Percentiles rank a stretch among this genome's conserved stretches.
phyloP scores from a whole-genome alignment of 2,797 vertebrate species.

The Sebastes goodei region DNA sequence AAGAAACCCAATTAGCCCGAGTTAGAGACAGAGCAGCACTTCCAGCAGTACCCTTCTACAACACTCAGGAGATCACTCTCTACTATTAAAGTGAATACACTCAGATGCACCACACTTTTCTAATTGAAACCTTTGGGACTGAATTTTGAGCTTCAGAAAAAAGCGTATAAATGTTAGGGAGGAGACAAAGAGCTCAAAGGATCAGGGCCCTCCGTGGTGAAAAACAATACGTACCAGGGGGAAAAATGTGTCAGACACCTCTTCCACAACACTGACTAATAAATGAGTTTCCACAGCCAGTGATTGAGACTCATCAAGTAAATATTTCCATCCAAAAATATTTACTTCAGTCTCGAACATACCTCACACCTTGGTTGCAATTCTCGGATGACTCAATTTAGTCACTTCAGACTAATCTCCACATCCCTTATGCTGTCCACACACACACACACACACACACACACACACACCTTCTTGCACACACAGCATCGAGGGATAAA shows the following conservation, averaged over 20 bases:
- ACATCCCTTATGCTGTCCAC: constrained; percentile 23
- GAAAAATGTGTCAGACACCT: constrained; percentile 12
- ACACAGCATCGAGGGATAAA: constrained; percentile 70
- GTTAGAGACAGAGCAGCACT: constrained; percentile 78
- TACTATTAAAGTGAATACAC: constrained; percentile 81
- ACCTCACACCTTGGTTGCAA: constrained; percentile 3
- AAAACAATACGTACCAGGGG: constrained; percentile 41
- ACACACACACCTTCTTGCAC: constrained; percentile 5
- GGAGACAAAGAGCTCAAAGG: constrained; percentile 75
- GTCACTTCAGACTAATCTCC: constrained; percentile 39
- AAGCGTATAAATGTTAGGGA: constrained; percentile 71
- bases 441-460: constrained; percentile 12
- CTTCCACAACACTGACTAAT: constrained; percentile 12
- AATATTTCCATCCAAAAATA: constrained; percentile 33
- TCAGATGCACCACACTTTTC: constrained; percentile 78
- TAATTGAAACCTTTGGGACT: constrained; percentile 87
- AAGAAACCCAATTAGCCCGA: constrained; percentile 84
- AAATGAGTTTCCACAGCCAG: constrained; percentile 12
- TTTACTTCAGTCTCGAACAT: not conserved
- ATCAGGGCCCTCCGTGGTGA: constrained; percentile 60
- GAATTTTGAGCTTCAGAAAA: constrained; percentile 74
- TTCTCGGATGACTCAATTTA: constrained; percentile 43
- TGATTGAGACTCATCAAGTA: not conserved
- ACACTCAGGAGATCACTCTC: constrained; percentile 81
- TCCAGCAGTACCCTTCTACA: constrained; percentile 67